Evolutionary conservation across 2,888 invertebrate genomes (phyloP).

Genomic region (Idaea straminata): DNA sequence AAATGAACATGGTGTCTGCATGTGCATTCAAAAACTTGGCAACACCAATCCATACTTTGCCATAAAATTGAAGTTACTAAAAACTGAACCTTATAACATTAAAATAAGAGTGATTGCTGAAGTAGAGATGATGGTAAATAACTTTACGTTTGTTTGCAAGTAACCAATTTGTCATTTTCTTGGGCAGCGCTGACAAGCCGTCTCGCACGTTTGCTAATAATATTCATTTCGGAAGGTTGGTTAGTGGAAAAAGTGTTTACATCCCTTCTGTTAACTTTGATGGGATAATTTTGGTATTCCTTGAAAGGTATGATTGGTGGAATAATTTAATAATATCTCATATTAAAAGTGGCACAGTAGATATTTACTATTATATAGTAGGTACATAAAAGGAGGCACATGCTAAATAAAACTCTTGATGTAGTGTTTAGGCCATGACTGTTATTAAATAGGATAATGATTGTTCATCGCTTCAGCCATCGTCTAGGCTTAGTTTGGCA

Average conservation of each 20-base stretch:
- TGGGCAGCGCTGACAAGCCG: constrained; percentile 67
- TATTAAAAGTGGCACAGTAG: no score
- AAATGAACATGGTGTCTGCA: constrained; percentile 73
- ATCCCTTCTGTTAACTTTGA: constrained; percentile 40
- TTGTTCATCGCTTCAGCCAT: no score
- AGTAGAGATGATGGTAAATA: constrained; percentile 11
- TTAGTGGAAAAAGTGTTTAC: constrained; percentile 46
- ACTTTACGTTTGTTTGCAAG: constrained; percentile 37
- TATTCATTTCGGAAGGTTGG: constrained; percentile 56
- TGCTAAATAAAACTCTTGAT: no score
- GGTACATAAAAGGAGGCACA: no score
- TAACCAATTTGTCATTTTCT: constrained; percentile 71
- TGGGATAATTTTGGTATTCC: constrained; percentile 31
- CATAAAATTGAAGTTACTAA: constrained; percentile 16
- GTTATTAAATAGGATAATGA: no score
- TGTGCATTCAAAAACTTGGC: constrained; percentile 69
- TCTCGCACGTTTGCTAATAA: constrained; percentile 69
- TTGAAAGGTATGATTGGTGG: constrained; percentile 5
- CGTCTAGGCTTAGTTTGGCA: no score
- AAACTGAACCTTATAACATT: constrained; percentile 33
- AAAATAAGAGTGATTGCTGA: constrained; percentile 18
- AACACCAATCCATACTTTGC: constrained; percentile 35
- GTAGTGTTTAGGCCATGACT: no score
- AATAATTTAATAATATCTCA: no score
- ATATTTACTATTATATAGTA: no score